Evolutionary conservation across 2,888 invertebrate species (phyloP).

Genomic region (Apeira syringaria): DNA sequence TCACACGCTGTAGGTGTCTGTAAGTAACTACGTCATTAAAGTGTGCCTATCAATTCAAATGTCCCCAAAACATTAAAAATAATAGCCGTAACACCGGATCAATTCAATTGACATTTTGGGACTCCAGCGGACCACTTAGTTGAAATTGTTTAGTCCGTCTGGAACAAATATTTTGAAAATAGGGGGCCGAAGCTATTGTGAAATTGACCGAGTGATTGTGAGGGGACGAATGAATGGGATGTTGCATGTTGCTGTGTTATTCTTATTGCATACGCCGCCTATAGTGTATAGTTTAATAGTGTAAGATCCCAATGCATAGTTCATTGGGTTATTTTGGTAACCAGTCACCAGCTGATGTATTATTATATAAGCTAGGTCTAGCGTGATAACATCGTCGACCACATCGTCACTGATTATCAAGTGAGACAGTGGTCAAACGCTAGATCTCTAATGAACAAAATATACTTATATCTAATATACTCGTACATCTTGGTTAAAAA

Average conservation of each 20-base stretch:
- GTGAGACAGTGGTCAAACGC: too few species aligned
- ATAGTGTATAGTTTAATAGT: not conserved
- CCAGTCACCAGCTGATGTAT: too few species aligned
- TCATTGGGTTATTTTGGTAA: too few species aligned
- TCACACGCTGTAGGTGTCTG: too few species aligned
- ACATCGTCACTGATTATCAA: too few species aligned
- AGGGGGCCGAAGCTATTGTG: conserved; percentile 68
- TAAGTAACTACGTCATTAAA: not conserved
- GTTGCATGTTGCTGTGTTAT: conserved; percentile 4
- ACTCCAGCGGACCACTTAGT: conserved; percentile 56
- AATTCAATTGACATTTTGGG: conserved; percentile 76
- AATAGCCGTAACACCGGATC: conserved; percentile 44
- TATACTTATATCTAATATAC: too few species aligned
- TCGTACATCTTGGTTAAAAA: too few species aligned
- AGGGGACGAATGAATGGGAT: conserved; percentile 44
- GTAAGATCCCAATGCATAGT: not conserved
- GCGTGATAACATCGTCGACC: too few species aligned
- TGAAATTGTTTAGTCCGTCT: conserved; percentile 68
- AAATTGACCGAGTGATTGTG: conserved; percentile 78
- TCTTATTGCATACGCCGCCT: not conserved
- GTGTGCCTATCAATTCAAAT: conserved; percentile 7
- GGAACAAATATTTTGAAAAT: conserved; percentile 78
- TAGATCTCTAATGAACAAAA: too few species aligned
- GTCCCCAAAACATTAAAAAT: conserved; percentile 8
- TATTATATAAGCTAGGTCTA: too few species aligned